phyloP scores from a whole-genome alignment of 2,113 vertebrate genomes.

The Odocoileus virginianus region DNA sequence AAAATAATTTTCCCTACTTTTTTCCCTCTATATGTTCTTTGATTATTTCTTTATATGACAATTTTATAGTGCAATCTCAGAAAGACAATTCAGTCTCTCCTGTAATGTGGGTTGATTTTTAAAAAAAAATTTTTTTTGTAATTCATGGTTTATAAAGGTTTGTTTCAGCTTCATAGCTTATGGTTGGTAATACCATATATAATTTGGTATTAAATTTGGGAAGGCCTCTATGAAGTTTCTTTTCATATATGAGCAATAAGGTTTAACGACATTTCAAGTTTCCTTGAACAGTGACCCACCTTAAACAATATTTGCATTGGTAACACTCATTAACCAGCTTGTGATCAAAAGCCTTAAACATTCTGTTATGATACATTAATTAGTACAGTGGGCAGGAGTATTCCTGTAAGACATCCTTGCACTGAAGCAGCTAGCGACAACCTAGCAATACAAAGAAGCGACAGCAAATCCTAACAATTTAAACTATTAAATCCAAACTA shows the following conservation, averaged over 20 bases:
- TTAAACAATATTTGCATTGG: constrained; percentile 7
- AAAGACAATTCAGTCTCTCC: background rate
- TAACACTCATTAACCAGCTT: background rate
- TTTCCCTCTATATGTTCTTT: background rate
- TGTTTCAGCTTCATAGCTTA: background rate
- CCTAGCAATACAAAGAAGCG: background rate
- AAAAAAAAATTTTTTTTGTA: background rate
- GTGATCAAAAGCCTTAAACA: background rate
- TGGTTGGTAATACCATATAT: constrained; percentile 2
- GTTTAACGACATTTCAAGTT: background rate
- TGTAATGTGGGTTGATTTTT: background rate
- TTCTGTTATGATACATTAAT: background rate
- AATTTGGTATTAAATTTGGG: background rate
- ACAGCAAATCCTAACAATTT: background rate
- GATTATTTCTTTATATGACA: background rate
- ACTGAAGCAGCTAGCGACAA: background rate
- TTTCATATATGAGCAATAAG: background rate
- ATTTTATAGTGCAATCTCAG: background rate
- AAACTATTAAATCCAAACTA: background rate
- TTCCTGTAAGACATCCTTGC: background rate
- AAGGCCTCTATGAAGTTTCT: background rate
- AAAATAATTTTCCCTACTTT: background rate
- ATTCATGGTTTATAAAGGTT: background rate
- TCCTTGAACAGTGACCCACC: background rate
- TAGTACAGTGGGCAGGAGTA: background rate